Evolutionary conservation across 2,113 vertebrate genomes (phyloP), one percentile per base, ranked within the genome.

Genomic region (Elgaria multicarinata): DNA sequence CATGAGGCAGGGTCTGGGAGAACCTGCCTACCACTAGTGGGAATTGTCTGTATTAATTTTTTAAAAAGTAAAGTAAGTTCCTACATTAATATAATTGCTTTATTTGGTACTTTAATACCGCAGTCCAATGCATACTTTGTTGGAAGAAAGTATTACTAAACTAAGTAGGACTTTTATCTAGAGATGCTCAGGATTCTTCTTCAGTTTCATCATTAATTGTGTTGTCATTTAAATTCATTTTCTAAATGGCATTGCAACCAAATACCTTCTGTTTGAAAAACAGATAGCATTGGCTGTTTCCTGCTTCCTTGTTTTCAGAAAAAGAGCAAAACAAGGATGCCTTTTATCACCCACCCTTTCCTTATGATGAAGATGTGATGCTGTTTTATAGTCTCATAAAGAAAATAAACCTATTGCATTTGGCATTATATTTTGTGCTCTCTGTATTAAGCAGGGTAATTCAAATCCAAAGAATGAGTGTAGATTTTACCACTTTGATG

Each of bases 361-460:
- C 18, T 2, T 89, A 84, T 1, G 69, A 86, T 94, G 50, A 96
- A 95, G 96, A 94, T 94, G 76, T 95, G 90, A 95, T 94, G 77
- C 82, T 90, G 10, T 89, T 89, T 74, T 86, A 31, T 88, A 87
- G 39, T 95, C 93, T 97, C 96, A 62, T 90, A 92, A 95, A 94
- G 94, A 96, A 97, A 97, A 95, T 96, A 96, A 96, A 95, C 92
- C 85, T 72, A 85, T 95, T 95, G 81, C 93, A 83, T 94, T 94
- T 96, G 93, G 94, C 95, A 96, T 97, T 95, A 95, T 88, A 92
- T 91, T 93, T 92, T 96, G 88, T 87, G 90, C 92, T 94, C 91
- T 94, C 31, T 94, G 53, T 91, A 96, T 97, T 96, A 97, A 75
- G 86, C 92, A 97, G 95, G 77, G 53, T 84, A 96, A 96, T 95